Base-by-base conservation (phyloP, 1,140 invertebrate species). In the Leptoteleia sp. region DNA sequence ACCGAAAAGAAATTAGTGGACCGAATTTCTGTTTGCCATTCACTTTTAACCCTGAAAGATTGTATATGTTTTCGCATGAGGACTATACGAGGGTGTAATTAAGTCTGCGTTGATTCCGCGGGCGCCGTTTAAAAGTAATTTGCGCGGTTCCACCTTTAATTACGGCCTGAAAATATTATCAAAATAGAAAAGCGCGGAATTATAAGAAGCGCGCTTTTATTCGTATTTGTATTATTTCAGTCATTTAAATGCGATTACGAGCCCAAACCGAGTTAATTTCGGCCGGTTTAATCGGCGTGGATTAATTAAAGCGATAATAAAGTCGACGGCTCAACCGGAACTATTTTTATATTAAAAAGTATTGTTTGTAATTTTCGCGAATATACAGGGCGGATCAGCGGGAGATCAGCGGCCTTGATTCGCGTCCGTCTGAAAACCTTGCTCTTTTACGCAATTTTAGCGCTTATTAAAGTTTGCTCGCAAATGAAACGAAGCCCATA, bases 381-480 rank as follows among this genome's bases (percentile, higher is more conserved):
- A 81, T 79, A 76, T 71, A 70, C 57, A 52, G 64, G 55, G 22
- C 57, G 67, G 76, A 81, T 81, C 59, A 76, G 72, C 47, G 65
- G 70, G 79, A 82, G 82, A 83, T 82, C 81, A 82, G 65, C 76
- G 80, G 80, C 81, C 78, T 81, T 83, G 85, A 87, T 85, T 85
- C 85, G 75, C 80, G 81, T 81, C 84, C 84, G 88, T 89, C 88
- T 89, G 88, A 89, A 89, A 90, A 89, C 83, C 89, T 90, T 88
- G 89, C 89, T 89, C 89, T 90, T 90, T 90, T 90, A 90, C 88
- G 89, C 88, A 90, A 90, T 90, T 89, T 89, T 86, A 88, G 86
- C 87, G 88, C 87, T 90, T 90, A 90, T 90, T 90, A 90, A 90
- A 90, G 89, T 90, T 90, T 90, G 89, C 89, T 90, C 87, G 89